Conservation (phyloP, 2,113 vertebrate genomes). For the Grammomys dolichurus region DNA sequence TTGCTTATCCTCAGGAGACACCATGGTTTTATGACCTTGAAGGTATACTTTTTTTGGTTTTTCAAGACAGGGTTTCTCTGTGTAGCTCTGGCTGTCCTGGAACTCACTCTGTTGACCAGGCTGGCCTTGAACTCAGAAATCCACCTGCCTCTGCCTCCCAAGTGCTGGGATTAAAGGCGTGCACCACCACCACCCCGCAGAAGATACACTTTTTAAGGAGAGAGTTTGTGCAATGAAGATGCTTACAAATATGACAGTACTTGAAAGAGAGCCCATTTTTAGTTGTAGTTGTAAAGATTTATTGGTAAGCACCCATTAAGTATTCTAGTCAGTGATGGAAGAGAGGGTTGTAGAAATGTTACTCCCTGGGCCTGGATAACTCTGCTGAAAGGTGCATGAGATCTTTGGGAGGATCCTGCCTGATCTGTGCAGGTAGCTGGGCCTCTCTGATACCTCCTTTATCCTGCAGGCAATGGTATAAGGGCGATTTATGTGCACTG, state of each 20-base stretch:
- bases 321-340: background rate
- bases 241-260: conserved; percentile 15
- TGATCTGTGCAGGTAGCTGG: background rate
- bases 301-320: background rate
- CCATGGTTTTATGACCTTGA: conserved; percentile 27
- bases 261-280: conserved; percentile 3
- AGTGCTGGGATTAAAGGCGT: too few species aligned
- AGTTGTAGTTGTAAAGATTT: conserved; percentile 56
- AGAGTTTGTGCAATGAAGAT: background rate
- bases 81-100: too few species aligned
- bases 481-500: conserved; percentile 94
- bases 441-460: conserved; percentile 64
- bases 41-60: background rate
- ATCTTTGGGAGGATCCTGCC: background rate
- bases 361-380: background rate
- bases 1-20: background rate
- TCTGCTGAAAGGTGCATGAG: background rate
- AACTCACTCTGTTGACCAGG: too few species aligned
- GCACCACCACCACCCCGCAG: too few species aligned
- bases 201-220: conserved; percentile 3
- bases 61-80: too few species aligned
- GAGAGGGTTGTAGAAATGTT: background rate
- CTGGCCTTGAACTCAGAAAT: too few species aligned
- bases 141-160: too few species aligned
- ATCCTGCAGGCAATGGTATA: conserved; percentile 93